These are phyloP conservation scores for Pardosa pseudoannulata DNA, from an alignment of 2,888 invertebrate species.

Conservation along the genomic window DNA sequence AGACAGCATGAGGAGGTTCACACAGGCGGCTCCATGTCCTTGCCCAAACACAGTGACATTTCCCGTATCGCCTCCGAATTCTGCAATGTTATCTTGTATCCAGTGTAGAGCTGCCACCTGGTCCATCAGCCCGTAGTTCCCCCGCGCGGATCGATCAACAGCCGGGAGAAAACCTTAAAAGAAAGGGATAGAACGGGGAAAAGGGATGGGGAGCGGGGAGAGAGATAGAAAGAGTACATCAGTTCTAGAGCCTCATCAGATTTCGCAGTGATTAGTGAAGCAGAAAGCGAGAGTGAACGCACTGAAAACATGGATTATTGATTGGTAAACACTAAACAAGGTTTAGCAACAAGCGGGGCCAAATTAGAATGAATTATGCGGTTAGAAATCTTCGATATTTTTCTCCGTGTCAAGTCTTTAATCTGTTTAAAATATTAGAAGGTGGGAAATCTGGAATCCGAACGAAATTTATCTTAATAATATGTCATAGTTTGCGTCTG, in stretches of 20 bases:
- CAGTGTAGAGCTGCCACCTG: slow-evolving; percentile 97
- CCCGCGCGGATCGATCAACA: slow-evolving; percentile 75
- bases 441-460: background rate
- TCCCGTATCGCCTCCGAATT: slow-evolving; percentile 95
- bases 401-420: background rate
- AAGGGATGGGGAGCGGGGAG: too few relatives aligned
- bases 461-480: too few relatives aligned
- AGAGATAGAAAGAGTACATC: background rate
- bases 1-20: slow-evolving; percentile 97
- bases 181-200: background rate
- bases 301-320: background rate
- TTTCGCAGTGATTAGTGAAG: background rate
- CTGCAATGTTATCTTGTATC: slow-evolving; percentile 95
- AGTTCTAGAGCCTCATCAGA: slow-evolving; percentile 9
- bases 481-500: too few relatives aligned
- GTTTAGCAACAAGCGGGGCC: background rate
- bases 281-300: background rate
- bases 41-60: slow-evolving; percentile 97
- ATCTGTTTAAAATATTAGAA: background rate
- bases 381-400: background rate
- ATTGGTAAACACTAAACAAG: background rate
- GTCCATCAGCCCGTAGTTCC: slow-evolving; percentile 98
- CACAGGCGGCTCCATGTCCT: slow-evolving; percentile 97
- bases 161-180: slow-evolving; percentile 73
- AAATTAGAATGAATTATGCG: background rate